Evolutionary conservation across 2,888 invertebrate species (phyloP), one percentile per base, ranked within the genome.

Genomic region (Leptarthrus brevirostris): DNA sequence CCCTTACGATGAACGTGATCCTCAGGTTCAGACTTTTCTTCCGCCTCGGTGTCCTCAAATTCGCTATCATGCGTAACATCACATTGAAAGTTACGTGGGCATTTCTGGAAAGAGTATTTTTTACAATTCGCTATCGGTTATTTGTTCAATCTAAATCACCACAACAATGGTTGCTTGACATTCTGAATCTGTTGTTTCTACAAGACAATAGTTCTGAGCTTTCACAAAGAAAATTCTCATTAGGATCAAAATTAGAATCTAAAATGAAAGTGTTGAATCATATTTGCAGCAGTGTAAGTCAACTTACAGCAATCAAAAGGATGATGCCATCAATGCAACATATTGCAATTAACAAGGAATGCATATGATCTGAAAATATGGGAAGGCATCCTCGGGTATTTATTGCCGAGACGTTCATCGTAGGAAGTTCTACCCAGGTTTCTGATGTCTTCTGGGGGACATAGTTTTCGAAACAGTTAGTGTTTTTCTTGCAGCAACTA

Each of bases 401-500:
- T 12, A 76, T 74, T 5, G 14, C 49, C 5, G 74, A 26, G 1
- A 75, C 20, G 14, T 77, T 74, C 6, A 72, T 6, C 14, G 69
- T 56, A 0, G 74, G 74, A 5, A 75, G 12, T 36, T 75, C 64
- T 3, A 64, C 72, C 61, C 69, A 75, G 16, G n/a, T 18, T 6
- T 44, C 18, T 1, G 1, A 24, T 20, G 40, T 72, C 5, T 22
- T 40, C 3, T 36, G 34, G n/a, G 54, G 73, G 6, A 74, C 1
- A 22, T 64, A 64, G 22, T 54, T 75, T 30, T 74, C 54, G 18
- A 74, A 74, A 18, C 76, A 76, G 6, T 58, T 72, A 1, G n/a
- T n/a, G 12, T 74, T 22, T 22, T 49, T 47, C 24, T 74, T 77
- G 44, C 77, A 76, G 34, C 77, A 77, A 26, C 77, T 77, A 36